These are phyloP conservation scores for Gnathonemus echidnorhynchus DNA, from an alignment of 2,113 vertebrate genomes.

Conservation along the genomic window DNA sequence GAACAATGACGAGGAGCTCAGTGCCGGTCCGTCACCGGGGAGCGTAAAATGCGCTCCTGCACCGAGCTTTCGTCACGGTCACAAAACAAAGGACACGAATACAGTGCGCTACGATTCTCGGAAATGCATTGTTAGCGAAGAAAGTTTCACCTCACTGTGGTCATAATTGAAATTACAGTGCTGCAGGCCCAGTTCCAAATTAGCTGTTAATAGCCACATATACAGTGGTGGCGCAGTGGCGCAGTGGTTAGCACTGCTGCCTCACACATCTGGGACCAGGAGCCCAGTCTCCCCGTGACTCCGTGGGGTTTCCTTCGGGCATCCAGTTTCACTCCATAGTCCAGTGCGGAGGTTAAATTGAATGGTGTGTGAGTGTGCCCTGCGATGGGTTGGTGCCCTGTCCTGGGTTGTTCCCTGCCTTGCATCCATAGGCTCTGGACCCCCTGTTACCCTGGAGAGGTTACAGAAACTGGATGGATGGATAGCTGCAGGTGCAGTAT, in stretches of 20 bases:
- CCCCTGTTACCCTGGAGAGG: not conserved
- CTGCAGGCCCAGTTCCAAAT: not conserved
- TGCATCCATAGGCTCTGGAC: not conserved
- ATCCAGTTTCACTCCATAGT: too few species aligned
- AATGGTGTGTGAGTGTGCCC: too few species aligned
- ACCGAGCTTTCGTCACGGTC: slow-evolving; percentile 8
- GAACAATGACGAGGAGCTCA: slow-evolving; percentile 43
- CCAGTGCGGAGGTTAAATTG: too few species aligned
- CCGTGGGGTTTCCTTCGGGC: not conserved
- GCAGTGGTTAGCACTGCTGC: not conserved
- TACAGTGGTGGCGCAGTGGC: not conserved
- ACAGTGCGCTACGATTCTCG: slow-evolving; percentile 24
- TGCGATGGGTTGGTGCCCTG: too few species aligned
- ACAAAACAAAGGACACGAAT: slow-evolving; percentile 27
- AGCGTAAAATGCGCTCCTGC: slow-evolving; percentile 2
- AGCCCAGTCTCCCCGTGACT: not conserved
- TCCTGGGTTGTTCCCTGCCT: not conserved
- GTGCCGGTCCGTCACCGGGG: slow-evolving; percentile 13
- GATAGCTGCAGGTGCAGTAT: not conserved
- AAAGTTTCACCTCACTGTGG: not conserved
- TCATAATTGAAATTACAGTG: not conserved
- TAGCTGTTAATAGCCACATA: not conserved
- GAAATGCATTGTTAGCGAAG: slow-evolving; percentile 13
- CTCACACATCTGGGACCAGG: not conserved
- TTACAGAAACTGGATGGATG: not conserved